These are phyloP conservation scores for Xanthostigma xanthostigma DNA, from an alignment of 2,888 invertebrate species.

Conservation along the genomic window DNA sequence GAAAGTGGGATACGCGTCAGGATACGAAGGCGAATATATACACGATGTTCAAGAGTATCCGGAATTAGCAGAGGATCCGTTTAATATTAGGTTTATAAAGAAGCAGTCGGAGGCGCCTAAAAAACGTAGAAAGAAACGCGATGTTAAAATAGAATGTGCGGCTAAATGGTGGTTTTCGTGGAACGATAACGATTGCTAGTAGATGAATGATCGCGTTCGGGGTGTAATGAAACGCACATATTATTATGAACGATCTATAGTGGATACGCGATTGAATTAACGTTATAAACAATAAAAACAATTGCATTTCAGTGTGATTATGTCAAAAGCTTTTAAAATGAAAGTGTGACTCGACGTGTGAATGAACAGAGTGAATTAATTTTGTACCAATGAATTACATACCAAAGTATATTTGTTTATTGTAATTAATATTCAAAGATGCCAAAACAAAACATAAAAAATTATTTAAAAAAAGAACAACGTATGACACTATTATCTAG, in stretches of 20 bases:
- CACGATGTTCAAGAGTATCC: conserved; percentile 83
- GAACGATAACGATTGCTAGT: conserved; percentile 27
- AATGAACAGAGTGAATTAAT: conserved; percentile 25
- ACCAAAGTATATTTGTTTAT: conserved; percentile 51
- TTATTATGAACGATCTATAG: conserved; percentile 1
- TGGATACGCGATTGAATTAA: conserved; percentile 26
- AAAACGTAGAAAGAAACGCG: conserved; percentile 52
- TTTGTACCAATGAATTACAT: conserved; percentile 34
- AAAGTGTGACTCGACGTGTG: conserved; percentile 15
- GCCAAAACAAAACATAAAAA: conserved; percentile 30
- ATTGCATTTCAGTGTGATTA: conserved; percentile 17
- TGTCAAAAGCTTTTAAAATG: conserved; percentile 14
- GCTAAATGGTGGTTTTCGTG: conserved; percentile 32
- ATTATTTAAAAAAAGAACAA: conserved; percentile 13
- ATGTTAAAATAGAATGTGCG: conserved; percentile 19
- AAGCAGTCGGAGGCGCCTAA: conserved; percentile 58
- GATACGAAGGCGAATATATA: conserved; percentile 82
- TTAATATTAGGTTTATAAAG: conserved; percentile 81
- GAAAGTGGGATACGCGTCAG: conserved; percentile 67
- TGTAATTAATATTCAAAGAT: conserved; percentile 34
- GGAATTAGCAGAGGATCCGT: conserved; percentile 89
- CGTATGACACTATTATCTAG: conserved; percentile 4
- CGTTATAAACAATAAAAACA: conserved; percentile 30
- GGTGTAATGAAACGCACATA: conserved; percentile 1
- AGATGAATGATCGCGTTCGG: conserved; percentile 12